Conservation (phyloP, 2,797 vertebrate species). For the Gymnopithys bicolor region DNA sequence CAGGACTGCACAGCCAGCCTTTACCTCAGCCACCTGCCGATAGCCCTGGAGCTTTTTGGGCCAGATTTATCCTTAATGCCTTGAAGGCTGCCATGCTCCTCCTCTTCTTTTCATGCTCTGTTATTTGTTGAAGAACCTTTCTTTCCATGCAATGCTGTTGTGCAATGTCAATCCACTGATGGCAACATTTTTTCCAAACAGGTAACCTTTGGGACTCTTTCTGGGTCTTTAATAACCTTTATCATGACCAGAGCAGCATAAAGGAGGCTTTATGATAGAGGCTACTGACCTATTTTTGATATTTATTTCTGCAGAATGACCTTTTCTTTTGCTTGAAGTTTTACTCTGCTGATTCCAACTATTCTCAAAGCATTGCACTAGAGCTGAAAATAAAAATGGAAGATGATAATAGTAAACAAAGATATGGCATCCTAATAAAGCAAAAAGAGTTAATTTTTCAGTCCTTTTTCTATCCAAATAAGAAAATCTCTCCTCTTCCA, state of each 20-base stretch:
- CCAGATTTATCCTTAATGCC: rapidly evolving
- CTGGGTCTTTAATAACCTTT: background rate
- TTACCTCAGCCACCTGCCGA: rapidly evolving
- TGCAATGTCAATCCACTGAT: background rate
- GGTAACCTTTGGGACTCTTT: background rate
- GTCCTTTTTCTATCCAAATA: background rate
- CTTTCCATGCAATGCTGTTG: rapidly evolving
- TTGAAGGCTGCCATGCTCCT: background rate
- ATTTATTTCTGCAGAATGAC: background rate
- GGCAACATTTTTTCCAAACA: background rate
- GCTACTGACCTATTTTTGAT: background rate
- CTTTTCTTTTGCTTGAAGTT: background rate
- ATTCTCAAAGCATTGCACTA: background rate
- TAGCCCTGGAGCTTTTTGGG: background rate
- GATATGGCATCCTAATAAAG: background rate
- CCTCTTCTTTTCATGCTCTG: background rate
- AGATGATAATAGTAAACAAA: background rate
- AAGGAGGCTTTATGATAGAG: background rate
- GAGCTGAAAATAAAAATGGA: background rate
- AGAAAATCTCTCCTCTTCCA: background rate
- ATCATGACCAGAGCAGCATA: background rate
- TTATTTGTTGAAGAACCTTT: background rate
- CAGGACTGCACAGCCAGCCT: too few species aligned
- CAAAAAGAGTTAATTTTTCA: background rate
- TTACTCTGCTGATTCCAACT: background rate